Evolutionary conservation across 2,888 invertebrate species (phyloP), one percentile per base, ranked within the genome.

Genomic region (Bhutanitis thaidina): DNA sequence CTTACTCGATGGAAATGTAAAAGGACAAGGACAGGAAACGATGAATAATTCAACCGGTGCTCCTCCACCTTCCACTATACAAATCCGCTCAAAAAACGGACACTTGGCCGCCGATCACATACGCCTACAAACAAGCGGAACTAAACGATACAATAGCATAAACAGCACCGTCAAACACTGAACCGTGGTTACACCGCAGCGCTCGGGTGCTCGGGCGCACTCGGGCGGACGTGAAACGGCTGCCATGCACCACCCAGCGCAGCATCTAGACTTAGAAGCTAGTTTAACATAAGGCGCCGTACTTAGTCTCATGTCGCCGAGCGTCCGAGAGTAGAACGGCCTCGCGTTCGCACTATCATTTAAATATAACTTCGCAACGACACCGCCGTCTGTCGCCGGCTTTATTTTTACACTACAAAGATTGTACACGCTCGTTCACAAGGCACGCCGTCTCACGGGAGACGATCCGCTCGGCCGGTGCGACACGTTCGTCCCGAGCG

Each of bases 271-370:
- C 67, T 62, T 71, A 71, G 57, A 67, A 72, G 74, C 67, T 72
- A 74, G 74, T 75, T 72, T 67, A 71, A 67, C 67, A 63, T 52
- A 60, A 74, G 72, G 70, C 73, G 69, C 70, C 90, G 80, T 88
- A 89, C 89, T 86, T 80, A 83, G 75, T 78, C 80, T 84, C 89
- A 89, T 89, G 83, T 72, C 79, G 79, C 74, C 71, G 82, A 68
- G 60, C 65, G 71, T 72, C 75, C 69, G 80, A 74, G 74, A 74
- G 74, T 76, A 72, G 73, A 77, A 74, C 74, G 78, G 80, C 76
- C 70, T 75, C 70, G 68, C 68, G 74, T 80, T 71, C 67, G 76
- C 71, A 84, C 81, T 87, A 85, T 85, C 88, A 89, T 88, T 88
- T 88, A 89, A 84, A 86, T 87, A 83, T 89, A 88, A 84, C 87